Base-by-base conservation (phyloP, 2,888 invertebrate species). In the Coelopa pilipes region DNA sequence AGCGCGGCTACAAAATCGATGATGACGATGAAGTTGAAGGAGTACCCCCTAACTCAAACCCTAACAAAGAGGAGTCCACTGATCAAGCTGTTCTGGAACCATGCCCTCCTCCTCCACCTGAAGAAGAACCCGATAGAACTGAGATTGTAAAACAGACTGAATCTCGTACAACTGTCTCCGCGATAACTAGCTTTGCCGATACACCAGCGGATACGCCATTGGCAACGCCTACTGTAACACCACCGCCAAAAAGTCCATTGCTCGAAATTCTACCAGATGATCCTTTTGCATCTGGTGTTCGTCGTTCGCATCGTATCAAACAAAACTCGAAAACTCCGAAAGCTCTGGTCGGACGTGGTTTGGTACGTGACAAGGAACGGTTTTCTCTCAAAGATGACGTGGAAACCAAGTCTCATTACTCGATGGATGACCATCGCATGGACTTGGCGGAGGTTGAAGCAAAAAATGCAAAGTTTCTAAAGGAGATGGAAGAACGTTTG, bases 291-390 rank as follows among this genome's bases (percentile, higher is more conserved):
- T 75, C 76, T 2, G 86, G 90, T n/a, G 92, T 94, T 0, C 88
- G 94, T 21, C 89, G 94, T 65, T 94, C 94, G 9, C 93, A 90
- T 83, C 90, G 94, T 76, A 93, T 94, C 74, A 93, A 94, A 83
- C 92, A 93, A 57, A 94, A 94, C 75, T 93, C 92, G 76, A 84
- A 85, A 71, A 81, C 81, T 0, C 77, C 81, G 17, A 84, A 84
- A 69, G 81, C 84, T 0, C 79, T 81, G 7, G 90, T 91, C 81
- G 92, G 92, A 0, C 90, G 91, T 83, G 92, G 92, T 21, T 85
- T 92, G 77, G 92, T 92, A 0, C 91, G 90, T 82, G 90, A 90
- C 53, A 89, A 89, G 77, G 85, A 83, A 76, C 81, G 83, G 12
- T 80, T 83, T 57, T 79, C 89, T 10, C 78, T 79, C 34, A 81